Evolutionary conservation across 2,888 invertebrate species (phyloP).

Genomic region (Temnothorax ravouxi): DNA sequence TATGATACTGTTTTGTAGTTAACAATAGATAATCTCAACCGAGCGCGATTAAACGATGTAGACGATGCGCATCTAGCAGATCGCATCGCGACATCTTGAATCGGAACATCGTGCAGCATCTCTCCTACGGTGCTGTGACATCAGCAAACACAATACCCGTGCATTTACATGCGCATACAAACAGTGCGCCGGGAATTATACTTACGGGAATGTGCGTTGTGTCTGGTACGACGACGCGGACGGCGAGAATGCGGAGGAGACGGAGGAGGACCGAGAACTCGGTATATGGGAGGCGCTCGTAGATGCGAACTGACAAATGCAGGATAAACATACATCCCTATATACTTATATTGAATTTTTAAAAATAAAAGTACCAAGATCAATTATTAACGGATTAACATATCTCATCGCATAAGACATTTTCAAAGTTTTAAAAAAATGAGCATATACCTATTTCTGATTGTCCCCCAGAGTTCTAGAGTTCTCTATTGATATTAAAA

Average conservation of each 20-base stretch:
- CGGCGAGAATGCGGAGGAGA: slow-evolving; percentile 56
- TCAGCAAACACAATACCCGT: slow-evolving; percentile 81
- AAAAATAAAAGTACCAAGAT: slow-evolving; percentile 40
- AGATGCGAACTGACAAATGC: slow-evolving; percentile 71
- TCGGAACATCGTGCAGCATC: slow-evolving; percentile 54
- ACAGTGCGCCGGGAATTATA: slow-evolving; percentile 80
- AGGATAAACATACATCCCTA: slow-evolving; percentile 69
- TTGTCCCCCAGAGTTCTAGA: too few relatives aligned
- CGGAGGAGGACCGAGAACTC: slow-evolving; percentile 61
- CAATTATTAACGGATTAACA: not conserved
- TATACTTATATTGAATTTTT: not conserved
- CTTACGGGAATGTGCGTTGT: slow-evolving; percentile 74
- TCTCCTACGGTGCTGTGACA: slow-evolving; percentile 67
- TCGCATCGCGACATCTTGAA: slow-evolving; percentile 18
- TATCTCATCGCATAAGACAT: not conserved
- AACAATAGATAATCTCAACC: not conserved
- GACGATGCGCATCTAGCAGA: not conserved
- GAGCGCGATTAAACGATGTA: not conserved
- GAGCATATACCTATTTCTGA: too few relatives aligned
- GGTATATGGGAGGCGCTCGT: slow-evolving; percentile 64
- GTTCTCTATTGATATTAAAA: too few relatives aligned
- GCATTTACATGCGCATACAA: slow-evolving; percentile 83
- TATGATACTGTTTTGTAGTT: not conserved
- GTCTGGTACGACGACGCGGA: slow-evolving; percentile 4
- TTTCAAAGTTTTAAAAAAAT: too few relatives aligned